Base-by-base conservation (phyloP, 2,797 vertebrate species). In the Paramormyrops hopkinsi region DNA sequence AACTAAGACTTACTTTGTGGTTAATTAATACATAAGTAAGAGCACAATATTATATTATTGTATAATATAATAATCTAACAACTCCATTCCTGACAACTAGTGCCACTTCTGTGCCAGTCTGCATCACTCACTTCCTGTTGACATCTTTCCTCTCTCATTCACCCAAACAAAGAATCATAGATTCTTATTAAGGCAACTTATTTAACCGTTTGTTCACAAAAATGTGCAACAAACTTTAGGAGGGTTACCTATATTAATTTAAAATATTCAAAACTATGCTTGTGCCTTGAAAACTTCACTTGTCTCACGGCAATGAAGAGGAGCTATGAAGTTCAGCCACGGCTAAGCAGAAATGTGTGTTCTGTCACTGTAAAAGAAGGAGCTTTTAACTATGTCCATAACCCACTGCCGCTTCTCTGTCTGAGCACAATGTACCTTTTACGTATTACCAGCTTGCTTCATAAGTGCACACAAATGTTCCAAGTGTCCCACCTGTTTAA, bases 311-410 rank as follows among this genome's bases (percentile, higher is more conserved):
- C 65, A 53, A 54, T 86, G 89, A 48, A 44, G 29, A 9, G 44
- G 3, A 51, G 17, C 5, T 22, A 25, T 33, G 17, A 86, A 86
- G 51, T 56, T 87, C 7, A 19, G 2, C 29, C 50, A 56, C n/a
- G 5, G 53, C 51, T 59, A 54, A 59, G 4, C 33, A 59, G 14
- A 56, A 87, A 56, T 87, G 53, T 56, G 85, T 29, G 29, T 48
- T 86, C 4, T 54, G 29, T 73, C 65, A 59, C 33, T 37, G 22
- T 37, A 87, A 33, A 51, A 88, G 54, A 65, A 92, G 65, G 56
- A 95, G 91, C 93, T 93, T 93, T 94, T 96, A 94, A 95, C 94
- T 92, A 93, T 86, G 90, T 91, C 95, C 29, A 37, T 96, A 95
- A 96, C 95, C 91, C 94, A 94, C 91, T 92, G 94, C 91, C 92